phyloP scores from a whole-genome alignment of 2,113 vertebrate genomes.

The Oreamnos americanus region DNA sequence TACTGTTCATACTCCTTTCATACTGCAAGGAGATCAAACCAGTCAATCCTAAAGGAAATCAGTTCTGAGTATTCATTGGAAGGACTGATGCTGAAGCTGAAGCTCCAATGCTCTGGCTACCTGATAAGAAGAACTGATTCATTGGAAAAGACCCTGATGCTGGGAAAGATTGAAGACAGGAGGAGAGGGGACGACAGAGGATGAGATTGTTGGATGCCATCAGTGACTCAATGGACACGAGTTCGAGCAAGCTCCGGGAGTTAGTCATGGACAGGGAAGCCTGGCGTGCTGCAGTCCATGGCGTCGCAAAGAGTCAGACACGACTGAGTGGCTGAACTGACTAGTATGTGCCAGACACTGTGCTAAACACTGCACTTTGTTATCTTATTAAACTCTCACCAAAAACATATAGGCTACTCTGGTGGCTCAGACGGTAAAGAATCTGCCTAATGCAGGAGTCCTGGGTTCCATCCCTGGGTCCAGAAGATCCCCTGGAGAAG shows the following conservation, averaged over 20 bases:
- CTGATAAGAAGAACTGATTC: background rate
- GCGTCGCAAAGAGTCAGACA: background rate
- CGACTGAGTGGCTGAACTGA: background rate
- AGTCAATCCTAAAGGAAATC: background rate
- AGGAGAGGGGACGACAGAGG: background rate
- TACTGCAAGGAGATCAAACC: background rate
- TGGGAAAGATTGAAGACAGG: background rate
- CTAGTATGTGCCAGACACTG: background rate
- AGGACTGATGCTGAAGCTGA: background rate
- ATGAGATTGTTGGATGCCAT: background rate
- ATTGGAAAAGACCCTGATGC: background rate
- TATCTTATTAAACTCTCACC: background rate
- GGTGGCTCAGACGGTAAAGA: background rate
- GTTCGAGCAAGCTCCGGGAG: background rate
- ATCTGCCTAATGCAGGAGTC: background rate
- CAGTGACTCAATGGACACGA: background rate
- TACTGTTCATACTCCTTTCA: background rate
- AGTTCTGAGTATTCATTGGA: background rate
- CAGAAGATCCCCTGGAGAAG: background rate
- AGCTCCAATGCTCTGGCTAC: background rate
- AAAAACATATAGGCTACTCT: background rate
- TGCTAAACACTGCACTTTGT: background rate
- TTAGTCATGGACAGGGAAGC: background rate
- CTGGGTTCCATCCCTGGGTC: background rate
- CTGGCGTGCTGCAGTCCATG: background rate